Evolutionary conservation across 2,888 invertebrate genomes (phyloP), one percentile per base, ranked within the genome.

Genomic region (Charanyca ferruginea): DNA sequence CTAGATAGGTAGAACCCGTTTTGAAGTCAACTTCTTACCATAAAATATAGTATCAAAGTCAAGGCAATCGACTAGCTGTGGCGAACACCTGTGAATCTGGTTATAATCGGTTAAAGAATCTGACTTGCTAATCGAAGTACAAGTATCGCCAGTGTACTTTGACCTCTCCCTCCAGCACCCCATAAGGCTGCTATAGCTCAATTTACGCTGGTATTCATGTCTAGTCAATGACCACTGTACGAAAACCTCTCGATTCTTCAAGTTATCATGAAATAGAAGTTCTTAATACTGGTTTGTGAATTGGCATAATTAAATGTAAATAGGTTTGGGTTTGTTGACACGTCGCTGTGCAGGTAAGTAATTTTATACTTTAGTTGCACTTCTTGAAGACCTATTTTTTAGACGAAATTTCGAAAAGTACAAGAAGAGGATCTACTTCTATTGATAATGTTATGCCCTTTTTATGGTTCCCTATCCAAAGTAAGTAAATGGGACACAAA

Each of bases 41-140:
- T 28, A 48, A 49, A 44, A 44, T 48, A 35, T 49, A 49, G 18
- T 32, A n/a, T 22, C 68, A 53, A 68, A 53, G 58, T 68, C 58
- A 67, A 67, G 69, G 53, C 16, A 22, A 59, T 35, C 41, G 4
- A 38, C 22, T 49, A 22, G 13, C 6, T 51, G n/a, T 59, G 42
- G 16, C n/a, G 7, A 9, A 11, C 20, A 48, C 25, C 9, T 53
- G n/a, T 11, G 23, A 22, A 28, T 25, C 69, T 20, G 28, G 53
- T 44, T 54, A 23, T 20, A 48, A 59, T 22, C 51, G 23, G 55
- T 55, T 66, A 9, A 23, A 8, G 11, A 9, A 25, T 6, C 47
- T n/a, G 18, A 48, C 23, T 66, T 48, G n/a, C 41, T 48, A 35
- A 53, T 13, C 32, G 9, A 53, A 44, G 7, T 11, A 1, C 13